Base-by-base conservation (phyloP, 1,140 invertebrate genomes). In the Zaprionus camerounensis region DNA sequence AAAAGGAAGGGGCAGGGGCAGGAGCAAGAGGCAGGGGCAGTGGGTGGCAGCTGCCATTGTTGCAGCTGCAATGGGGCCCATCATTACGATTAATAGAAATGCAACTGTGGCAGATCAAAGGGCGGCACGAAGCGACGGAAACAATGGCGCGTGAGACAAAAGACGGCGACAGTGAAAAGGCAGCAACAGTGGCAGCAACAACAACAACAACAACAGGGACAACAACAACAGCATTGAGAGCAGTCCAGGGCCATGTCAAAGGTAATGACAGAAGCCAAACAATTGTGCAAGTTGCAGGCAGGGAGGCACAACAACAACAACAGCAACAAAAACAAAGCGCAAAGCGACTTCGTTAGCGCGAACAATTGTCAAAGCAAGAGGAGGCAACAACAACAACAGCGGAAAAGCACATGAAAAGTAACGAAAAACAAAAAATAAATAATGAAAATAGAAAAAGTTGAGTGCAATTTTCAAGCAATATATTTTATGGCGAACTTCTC, bases 231-330 rank as follows among this genome's bases (percentile, higher is more conserved):
- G 71, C 78, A 80, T 76, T 12, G 26, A 28, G 55, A 34, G 31
- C 26, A 58, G 24, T 17, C 55, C 78, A 80, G 58, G 44, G 84
- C 84, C 84, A 83, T 88, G 84, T 87, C 84, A 87, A 87, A 87
- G 84, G 84, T 87, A 88, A 87, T 87, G 84, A 88, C 84, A 84
- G 84, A 87, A 87, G 84, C 84, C 81, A 88, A 87, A 87, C 84
- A 87, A 87, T 87, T 87, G 84, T 84, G 41, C 88, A 87, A 87
- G 78, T 87, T 87, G 84, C 70, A 88, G 24, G 63, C 24, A n/a
- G 56, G 61, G 20, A 81, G 28, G 41, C 9, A 44, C 26, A 58
- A 67, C 46, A 76, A 61, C 44, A 71, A 58, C 61, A 68, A 24
- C 11, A 53, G 63, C 17, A 63, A 61, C n/a, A 41, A 26, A 34